These are phyloP conservation scores for Erebia ligea DNA, from an alignment of 2,888 invertebrate species.

Conservation along the genomic window DNA sequence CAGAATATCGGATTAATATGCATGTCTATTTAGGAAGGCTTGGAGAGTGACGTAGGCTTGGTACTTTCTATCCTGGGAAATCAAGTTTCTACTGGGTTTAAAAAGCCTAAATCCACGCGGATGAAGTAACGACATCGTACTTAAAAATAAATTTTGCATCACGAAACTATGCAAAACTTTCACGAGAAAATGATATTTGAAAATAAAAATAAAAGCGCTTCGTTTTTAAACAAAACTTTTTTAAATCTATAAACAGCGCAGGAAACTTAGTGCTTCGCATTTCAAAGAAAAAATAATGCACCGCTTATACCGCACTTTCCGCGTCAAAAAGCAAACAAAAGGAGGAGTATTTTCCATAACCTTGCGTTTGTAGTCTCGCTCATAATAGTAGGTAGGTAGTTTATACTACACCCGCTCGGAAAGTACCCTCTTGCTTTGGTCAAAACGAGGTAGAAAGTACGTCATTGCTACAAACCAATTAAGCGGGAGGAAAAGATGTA, in stretches of 20 bases:
- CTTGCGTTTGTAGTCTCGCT: neutral
- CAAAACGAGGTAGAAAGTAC: too few relatives aligned
- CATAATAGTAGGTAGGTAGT: too few relatives aligned
- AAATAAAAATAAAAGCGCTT: slow-evolving; percentile 5
- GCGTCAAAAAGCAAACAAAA: slow-evolving; percentile 14
- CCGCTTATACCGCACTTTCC: slow-evolving; percentile 9
- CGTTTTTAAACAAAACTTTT: slow-evolving; percentile 5
- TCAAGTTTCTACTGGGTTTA: too few relatives aligned
- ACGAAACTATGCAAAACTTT: neutral
- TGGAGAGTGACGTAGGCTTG: too few relatives aligned
- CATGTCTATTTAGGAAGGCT: too few relatives aligned
- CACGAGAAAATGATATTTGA: neutral
- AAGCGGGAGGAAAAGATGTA: too few relatives aligned
- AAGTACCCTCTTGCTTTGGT: too few relatives aligned
- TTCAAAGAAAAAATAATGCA: slow-evolving; percentile 15
- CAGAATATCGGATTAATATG: too few relatives aligned
- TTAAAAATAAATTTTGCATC: neutral
- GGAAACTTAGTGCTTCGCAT: slow-evolving; percentile 7
- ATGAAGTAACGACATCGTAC: neutral
- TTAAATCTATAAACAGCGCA: slow-evolving; percentile 2
- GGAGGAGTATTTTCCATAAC: slow-evolving; percentile 2
- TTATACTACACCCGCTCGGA: too few relatives aligned
- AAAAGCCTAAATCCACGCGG: neutral
- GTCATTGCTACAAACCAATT: too few relatives aligned
- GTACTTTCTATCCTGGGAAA: too few relatives aligned